phyloP scores from a whole-genome alignment of 2,113 vertebrate species.

The Cromileptes altivelis region DNA sequence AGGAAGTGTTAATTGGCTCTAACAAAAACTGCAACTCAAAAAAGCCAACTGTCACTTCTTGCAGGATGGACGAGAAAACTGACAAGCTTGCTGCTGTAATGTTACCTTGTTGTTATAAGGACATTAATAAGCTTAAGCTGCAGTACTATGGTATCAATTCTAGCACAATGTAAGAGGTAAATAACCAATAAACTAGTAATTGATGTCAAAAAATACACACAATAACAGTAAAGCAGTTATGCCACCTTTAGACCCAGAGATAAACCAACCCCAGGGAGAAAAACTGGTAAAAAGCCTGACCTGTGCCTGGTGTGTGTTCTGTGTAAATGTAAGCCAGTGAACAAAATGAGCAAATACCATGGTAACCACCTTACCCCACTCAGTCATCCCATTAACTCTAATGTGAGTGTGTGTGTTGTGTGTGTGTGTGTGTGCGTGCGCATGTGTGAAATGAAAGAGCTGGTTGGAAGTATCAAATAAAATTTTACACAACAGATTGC shows the following conservation, averaged over 20 bases:
- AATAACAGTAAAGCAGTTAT: background rate
- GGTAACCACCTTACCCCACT: slow-evolving; percentile 13
- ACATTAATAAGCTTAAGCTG: background rate
- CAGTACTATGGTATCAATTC: background rate
- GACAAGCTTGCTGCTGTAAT: background rate
- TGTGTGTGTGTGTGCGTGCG: no score
- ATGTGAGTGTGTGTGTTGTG: background rate
- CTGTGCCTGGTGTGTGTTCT: background rate
- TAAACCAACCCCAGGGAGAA: background rate
- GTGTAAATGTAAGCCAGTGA: slow-evolving; percentile 18
- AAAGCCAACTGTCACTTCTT: background rate
- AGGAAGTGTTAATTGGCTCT: background rate
- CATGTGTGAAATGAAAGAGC: background rate
- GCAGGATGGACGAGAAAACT: no score
- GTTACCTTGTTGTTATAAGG: background rate
- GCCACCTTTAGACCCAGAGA: slow-evolving; percentile 4
- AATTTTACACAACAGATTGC: background rate
- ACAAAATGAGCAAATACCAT: slow-evolving; percentile 25
- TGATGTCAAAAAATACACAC: background rate
- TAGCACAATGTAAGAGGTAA: background rate
- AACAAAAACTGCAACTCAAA: background rate
- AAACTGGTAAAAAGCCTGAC: background rate
- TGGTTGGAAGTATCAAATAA: background rate
- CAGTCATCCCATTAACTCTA: slow-evolving; percentile 18
- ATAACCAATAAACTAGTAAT: background rate